Evolutionary conservation across 2,797 vertebrate species (phyloP).

Genomic region (Odontamblyopus lacepedii): DNA sequence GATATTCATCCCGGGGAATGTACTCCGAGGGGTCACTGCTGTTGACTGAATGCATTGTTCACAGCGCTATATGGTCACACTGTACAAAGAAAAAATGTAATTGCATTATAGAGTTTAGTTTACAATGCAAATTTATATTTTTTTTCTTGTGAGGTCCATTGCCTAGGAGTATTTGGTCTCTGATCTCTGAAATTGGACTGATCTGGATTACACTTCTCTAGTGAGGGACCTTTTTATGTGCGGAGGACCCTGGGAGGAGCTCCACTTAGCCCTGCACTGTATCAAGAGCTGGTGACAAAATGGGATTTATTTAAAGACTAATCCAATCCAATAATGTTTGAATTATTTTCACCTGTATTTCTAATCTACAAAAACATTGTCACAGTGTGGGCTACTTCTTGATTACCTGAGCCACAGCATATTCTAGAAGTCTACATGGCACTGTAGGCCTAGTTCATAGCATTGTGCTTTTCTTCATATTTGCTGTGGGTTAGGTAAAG

Average conservation of each 20-base stretch:
- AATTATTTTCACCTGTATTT: too few species aligned
- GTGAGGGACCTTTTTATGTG: slow-evolving; percentile 40
- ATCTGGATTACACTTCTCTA: slow-evolving; percentile 1
- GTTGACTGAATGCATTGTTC: slow-evolving; percentile 54
- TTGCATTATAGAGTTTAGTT: background rate
- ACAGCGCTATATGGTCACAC: background rate
- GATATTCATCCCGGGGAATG: slow-evolving; percentile 55
- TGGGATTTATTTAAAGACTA: background rate
- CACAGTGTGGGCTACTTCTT: too few species aligned
- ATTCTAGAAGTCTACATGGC: too few species aligned
- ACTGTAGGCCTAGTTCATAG: too few species aligned
- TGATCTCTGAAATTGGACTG: slow-evolving; percentile 1
- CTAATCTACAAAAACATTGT: too few species aligned
- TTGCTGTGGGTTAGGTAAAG: too few species aligned
- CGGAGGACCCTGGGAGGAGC: slow-evolving; percentile 59
- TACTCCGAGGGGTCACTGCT: slow-evolving; percentile 39
- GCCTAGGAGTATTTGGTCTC: background rate
- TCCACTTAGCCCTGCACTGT: background rate
- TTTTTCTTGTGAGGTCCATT: background rate
- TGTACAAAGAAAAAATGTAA: background rate
- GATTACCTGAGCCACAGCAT: too few species aligned
- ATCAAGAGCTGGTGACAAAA: background rate
- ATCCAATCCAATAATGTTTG: background rate
- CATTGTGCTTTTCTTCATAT: too few species aligned
- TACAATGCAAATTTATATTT: slow-evolving; percentile 14